Base-by-base conservation (phyloP, 30 jellyfish, hydroid and myxozoan genomes). In the Pelagia noctiluca region DNA sequence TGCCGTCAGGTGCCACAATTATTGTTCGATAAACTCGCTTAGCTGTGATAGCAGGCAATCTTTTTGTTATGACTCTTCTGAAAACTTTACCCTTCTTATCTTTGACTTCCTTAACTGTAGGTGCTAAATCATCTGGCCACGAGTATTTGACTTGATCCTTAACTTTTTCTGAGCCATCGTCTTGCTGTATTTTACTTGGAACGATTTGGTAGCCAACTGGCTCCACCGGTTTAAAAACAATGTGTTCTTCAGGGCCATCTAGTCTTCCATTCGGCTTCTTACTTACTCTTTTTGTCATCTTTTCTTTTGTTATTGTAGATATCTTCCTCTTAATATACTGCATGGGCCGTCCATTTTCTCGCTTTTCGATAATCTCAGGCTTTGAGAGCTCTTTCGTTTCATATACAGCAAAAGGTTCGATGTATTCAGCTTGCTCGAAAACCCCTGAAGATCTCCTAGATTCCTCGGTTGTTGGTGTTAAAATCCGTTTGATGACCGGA, bases 41-140 rank as follows among this genome's bases (percentile, higher is more conserved):
- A 0, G 89, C 87, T 26, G 98, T 92, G 10, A 75, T 64, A 2
- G 83, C 98, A 16, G 90, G 94, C 42, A 78, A 61, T 8, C 89
- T 93, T 67, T 86, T 80, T 16, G 84, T 63, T 8, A 86, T 49
- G 62, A 92, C 50, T 24, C 78, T 64, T 54, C 87, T 92, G 2
- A 62, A 37, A 21, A 81, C 85, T 28, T 50, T 30, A 1, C 98
- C 98, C 22, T 50, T 46, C 35, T 38, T 64, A 78, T 92, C 96
- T 53, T 83, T 81, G 11, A 86, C 69, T 11, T 82, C 87, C 47
- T 91, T 90, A n/a, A 72, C 89, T 0, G 61, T 16, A 2, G 95
- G 91, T 37, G 38, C 82, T 25, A 93, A 87, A 34, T 85, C 94
- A 7, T 34, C 88, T 0, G 96, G 98, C 89, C 68, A 60, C 25